Conservation (phyloP, 2,113 vertebrate species). For the Petrocephalus zakoni region DNA sequence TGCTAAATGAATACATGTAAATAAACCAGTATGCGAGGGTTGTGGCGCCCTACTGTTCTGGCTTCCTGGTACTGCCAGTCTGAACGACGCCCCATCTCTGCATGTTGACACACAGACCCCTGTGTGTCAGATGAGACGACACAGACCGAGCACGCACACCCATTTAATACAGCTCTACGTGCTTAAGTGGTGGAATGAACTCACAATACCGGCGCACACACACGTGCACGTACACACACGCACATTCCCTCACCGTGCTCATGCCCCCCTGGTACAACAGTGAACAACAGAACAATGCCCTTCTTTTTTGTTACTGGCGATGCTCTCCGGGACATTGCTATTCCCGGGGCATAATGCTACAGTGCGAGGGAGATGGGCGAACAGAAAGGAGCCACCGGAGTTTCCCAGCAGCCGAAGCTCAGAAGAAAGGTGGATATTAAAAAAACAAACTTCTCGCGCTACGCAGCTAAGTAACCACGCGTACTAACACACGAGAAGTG, state of each 20-base stretch:
- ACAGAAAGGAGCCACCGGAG: constrained; percentile 38
- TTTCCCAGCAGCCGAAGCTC: constrained; percentile 43
- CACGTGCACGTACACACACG: constrained; percentile 16
- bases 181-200: neutral
- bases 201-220: neutral
- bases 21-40: neutral
- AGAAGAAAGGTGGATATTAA: constrained; percentile 47
- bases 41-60: neutral
- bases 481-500: neutral
- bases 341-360: constrained; percentile 41
- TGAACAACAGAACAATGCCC: constrained; percentile 47
- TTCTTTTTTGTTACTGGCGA: constrained; percentile 28
- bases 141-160: neutral
- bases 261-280: constrained; percentile 50
- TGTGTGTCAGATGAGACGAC: neutral
- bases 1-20: neutral
- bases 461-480: constrained; percentile 8
- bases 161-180: constrained; percentile 5
- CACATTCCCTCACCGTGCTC: constrained; percentile 22
- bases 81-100: neutral
- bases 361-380: constrained; percentile 50
- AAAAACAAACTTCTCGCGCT: neutral
- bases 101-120: neutral
- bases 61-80: neutral
- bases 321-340: constrained; percentile 32